These are phyloP conservation scores for Schrankia costaestrigalis DNA, from an alignment of 2,888 invertebrate genomes.

Conservation along the genomic window DNA sequence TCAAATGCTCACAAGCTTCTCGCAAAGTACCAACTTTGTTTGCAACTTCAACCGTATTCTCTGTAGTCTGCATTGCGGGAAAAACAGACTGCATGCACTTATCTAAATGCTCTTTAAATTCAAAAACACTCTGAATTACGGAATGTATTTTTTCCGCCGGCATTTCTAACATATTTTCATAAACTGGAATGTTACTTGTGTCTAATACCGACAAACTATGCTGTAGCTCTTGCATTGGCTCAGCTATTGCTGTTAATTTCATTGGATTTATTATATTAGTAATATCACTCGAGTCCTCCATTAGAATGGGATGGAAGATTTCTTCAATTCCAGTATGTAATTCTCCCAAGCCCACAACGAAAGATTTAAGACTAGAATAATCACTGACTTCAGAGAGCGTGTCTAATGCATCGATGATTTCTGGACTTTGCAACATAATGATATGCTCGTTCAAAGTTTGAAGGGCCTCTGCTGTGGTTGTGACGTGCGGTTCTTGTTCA, in stretches of 20 bases:
- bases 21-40: conserved; percentile 52
- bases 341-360: conserved; percentile 49
- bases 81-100: conserved; percentile 52
- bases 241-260: conserved; percentile 55
- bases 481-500: conserved; percentile 31
- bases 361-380: conserved; percentile 56
- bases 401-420: conserved; percentile 57
- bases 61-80: conserved; percentile 52
- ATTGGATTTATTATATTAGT: conserved; percentile 38
- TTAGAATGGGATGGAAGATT: conserved; percentile 57
- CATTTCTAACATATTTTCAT: conserved; percentile 60
- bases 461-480: conserved; percentile 58
- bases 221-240: conserved; percentile 62
- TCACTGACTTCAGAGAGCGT: conserved; percentile 60
- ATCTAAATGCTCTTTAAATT: conserved; percentile 57
- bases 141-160: conserved; percentile 56
- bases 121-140: conserved; percentile 50
- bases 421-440: conserved; percentile 53
- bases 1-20: conserved; percentile 51
- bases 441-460: conserved; percentile 59
- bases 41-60: conserved; percentile 57
- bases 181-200: conserved; percentile 61
- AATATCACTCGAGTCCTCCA: conserved; percentile 55
- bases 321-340: conserved; percentile 56
- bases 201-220: conserved; percentile 61